Percentiles rank a stretch among this genome's conserved stretches.
These are phyloP conservation scores for Rhinolophus ferrumequinum DNA, from an alignment of 2,113 vertebrate species.

Conservation along the genomic window DNA sequence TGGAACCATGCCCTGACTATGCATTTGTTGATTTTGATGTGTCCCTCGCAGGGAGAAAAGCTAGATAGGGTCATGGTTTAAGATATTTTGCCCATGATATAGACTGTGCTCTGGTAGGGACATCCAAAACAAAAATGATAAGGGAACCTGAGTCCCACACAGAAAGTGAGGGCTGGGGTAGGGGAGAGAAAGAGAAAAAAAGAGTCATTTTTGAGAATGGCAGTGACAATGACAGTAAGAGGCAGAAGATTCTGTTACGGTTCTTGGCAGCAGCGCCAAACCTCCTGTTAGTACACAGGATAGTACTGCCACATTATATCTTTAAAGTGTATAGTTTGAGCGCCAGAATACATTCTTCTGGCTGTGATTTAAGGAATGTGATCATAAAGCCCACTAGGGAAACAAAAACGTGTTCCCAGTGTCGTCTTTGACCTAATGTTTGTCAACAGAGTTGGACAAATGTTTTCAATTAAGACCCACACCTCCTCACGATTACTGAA, in stretches of 20 bases:
- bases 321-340: conserved; percentile 42
- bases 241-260: conserved; percentile 35
- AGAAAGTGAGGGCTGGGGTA: background rate
- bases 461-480: background rate
- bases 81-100: background rate
- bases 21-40: background rate
- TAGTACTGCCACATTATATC: conserved; percentile 12
- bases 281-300: conserved; percentile 49
- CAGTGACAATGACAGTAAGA: background rate
- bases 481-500: background rate
- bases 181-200: background rate
- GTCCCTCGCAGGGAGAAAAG: background rate
- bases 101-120: conserved; percentile 2
- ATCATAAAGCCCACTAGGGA: conserved; percentile 39
- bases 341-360: conserved; percentile 3
- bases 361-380: conserved; percentile 63
- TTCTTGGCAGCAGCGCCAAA: conserved; percentile 27
- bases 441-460: background rate
- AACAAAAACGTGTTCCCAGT: conserved; percentile 39
- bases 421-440: conserved; percentile 41
- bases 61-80: background rate
- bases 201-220: background rate
- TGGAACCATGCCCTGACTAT: background rate
- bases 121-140: conserved; percentile 26
- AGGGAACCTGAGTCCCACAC: background rate